Conservation (phyloP, 2,888 invertebrate genomes). For the Hirtodrosophila duncani region DNA sequence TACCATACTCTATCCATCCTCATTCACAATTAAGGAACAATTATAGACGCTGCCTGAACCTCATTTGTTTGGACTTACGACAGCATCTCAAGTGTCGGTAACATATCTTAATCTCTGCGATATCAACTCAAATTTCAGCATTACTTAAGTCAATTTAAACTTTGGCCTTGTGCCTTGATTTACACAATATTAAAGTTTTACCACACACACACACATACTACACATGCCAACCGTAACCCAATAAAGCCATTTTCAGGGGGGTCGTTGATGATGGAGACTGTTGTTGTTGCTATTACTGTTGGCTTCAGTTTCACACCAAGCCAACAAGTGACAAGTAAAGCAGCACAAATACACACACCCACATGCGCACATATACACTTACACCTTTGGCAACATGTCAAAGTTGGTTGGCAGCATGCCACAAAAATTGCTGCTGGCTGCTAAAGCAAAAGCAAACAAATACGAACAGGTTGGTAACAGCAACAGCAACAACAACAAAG, state of each 20-base stretch:
- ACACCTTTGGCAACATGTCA: slow-evolving; percentile 49
- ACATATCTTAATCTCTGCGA: too few species aligned
- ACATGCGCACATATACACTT: background rate
- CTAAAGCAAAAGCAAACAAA: slow-evolving; percentile 28
- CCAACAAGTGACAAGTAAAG: slow-evolving; percentile 59
- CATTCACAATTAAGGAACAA: too few species aligned
- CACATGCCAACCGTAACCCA: slow-evolving; percentile 46
- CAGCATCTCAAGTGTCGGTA: too few species aligned
- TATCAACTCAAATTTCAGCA: too few species aligned
- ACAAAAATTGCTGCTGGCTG: slow-evolving; percentile 50
- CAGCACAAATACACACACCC: slow-evolving; percentile 25
- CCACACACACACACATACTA: background rate
- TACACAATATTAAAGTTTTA: background rate
- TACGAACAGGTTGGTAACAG: too few species aligned
- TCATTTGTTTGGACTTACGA: too few species aligned
- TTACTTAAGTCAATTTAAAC: too few species aligned
- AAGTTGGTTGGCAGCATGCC: slow-evolving; percentile 62
- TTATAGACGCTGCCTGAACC: too few species aligned
- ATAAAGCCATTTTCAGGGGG: slow-evolving; percentile 58
- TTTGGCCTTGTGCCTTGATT: too few species aligned
- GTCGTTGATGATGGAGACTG: slow-evolving; percentile 31
- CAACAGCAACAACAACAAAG: too few species aligned
- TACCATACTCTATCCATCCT: too few species aligned
- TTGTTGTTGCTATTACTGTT: slow-evolving; percentile 28
- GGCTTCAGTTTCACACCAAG: slow-evolving; percentile 65